Evolutionary conservation across 2,797 vertebrate genomes (phyloP), one percentile per base, ranked within the genome.

Genomic region (Ispidina lecontei): DNA sequence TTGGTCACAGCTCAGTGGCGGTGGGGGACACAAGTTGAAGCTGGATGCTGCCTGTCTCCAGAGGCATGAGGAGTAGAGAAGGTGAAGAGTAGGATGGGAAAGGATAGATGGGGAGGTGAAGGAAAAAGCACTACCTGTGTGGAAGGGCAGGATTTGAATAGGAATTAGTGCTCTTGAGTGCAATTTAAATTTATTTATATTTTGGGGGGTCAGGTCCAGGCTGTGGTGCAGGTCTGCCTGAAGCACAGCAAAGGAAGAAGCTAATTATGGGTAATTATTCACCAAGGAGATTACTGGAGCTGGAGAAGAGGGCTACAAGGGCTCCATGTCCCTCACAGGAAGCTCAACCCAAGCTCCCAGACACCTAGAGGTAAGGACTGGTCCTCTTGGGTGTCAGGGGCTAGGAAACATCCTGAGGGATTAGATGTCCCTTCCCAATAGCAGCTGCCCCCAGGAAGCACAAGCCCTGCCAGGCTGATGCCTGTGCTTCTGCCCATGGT

Each of bases 1-100:
- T 25, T 0, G 1, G 25, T 70, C 19, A 1, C 0, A 2, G 52
- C 68, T 60, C 14, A 2, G 47, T 3, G 29, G 25, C 17, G 33
- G 14, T 2, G 21, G n/a, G 35, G 26, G 26, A 65, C 6, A 7
- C 5, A 6, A 1, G 16, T 1, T 4, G 46, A 23, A 67, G 28
- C 31, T 31, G 79, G 37, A 1, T n/a, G 5, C 31, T 85, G n/a
- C 37, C 72, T 47, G 68, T 72, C 43, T 60, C 44, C 54, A 29
- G 20, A 68, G 28, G 10, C 4, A 7, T 6, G 29, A 72, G 23
- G 72, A 46, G 22, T 6, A 64, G 44, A 56, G 59, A 20, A 71
- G 63, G 14, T 26, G 49, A 35, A 33, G 56, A 52, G 28, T 5
- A 15, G 35, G 47, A 10, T 52, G 64, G 75, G 52, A 56, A 33